phyloP scores from a whole-genome alignment of 2,797 vertebrate genomes.

The Gymnothorax javanicus region DNA sequence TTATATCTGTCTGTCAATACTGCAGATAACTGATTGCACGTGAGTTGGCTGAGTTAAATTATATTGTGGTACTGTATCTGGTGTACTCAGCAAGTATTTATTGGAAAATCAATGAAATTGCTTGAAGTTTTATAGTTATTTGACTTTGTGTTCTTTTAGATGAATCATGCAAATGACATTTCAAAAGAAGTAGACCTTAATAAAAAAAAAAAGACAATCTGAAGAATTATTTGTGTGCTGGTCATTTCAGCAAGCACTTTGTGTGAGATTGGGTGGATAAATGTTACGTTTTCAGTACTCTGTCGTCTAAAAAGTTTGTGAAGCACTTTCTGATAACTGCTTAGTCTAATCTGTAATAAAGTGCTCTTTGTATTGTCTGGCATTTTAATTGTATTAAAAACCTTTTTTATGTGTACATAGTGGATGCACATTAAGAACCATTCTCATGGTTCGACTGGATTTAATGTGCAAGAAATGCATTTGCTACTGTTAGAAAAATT shows the following conservation, averaged over 20 bases:
- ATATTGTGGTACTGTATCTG: neutral
- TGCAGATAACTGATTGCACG: too few relatives aligned
- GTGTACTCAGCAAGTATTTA: neutral
- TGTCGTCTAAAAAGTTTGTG: neutral
- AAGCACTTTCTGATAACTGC: neutral
- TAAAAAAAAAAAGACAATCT: neutral
- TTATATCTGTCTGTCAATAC: too few relatives aligned
- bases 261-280: neutral
- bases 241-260: neutral
- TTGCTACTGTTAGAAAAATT: neutral
- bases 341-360: neutral
- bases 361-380: neutral
- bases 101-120: neutral
- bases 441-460: neutral
- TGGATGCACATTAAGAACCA: neutral
- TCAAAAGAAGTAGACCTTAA: neutral
- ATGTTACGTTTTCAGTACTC: neutral
- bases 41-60: too few relatives aligned
- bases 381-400: neutral
- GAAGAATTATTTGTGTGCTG: neutral
- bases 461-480: constrained; percentile 1
- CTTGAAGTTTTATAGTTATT: neutral
- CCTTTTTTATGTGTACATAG: neutral
- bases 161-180: neutral
- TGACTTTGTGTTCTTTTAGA: too few relatives aligned